Conservation (phyloP, 2,888 invertebrate species). For the Parochlus steinenii region DNA sequence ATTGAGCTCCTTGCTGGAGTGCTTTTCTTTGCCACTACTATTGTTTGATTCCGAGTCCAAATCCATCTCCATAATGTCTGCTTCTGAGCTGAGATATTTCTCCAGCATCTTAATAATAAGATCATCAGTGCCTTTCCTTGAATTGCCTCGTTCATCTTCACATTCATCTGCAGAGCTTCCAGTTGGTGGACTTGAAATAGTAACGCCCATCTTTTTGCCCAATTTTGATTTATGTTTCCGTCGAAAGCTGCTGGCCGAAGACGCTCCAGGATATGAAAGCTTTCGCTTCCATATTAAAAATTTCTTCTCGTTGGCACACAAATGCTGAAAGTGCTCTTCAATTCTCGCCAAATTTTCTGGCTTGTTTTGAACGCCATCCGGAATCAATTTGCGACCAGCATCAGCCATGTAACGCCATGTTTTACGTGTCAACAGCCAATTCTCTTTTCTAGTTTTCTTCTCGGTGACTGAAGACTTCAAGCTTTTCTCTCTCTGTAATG, state of each 20-base stretch:
- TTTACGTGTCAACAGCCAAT: constrained; percentile 76
- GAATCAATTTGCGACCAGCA: constrained; percentile 68
- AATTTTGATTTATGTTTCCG: constrained; percentile 41
- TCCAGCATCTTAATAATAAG: constrained; percentile 22
- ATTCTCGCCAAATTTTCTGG: constrained; percentile 62
- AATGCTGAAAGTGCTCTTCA: constrained; percentile 69
- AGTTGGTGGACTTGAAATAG: constrained; percentile 17
- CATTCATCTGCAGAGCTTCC: constrained; percentile 50
- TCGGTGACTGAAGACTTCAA: constrained; percentile 1
- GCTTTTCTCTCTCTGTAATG: constrained; percentile 6
- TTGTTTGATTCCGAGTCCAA: constrained; percentile 2
- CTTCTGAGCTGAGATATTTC: constrained; percentile 20
- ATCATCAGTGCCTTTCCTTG: constrained; percentile 18
- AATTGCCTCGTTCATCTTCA: constrained; percentile 25
- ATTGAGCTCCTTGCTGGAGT: too few relatives aligned
- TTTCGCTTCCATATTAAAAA: constrained; percentile 65
- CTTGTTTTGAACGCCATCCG: constrained; percentile 59
- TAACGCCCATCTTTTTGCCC: constrained; percentile 44
- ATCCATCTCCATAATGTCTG: constrained; percentile 19
- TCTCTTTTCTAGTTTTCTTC: constrained; percentile 41
- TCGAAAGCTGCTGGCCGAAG: constrained; percentile 40
- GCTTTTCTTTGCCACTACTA: constrained; percentile 1
- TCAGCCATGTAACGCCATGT: constrained; percentile 91
- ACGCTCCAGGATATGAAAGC: constrained; percentile 61
- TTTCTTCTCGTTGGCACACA: constrained; percentile 59